Evolutionary conservation across 2,113 vertebrate species (phyloP), one percentile per base, ranked within the genome.

Genomic region (Siphamia tubifer): DNA sequence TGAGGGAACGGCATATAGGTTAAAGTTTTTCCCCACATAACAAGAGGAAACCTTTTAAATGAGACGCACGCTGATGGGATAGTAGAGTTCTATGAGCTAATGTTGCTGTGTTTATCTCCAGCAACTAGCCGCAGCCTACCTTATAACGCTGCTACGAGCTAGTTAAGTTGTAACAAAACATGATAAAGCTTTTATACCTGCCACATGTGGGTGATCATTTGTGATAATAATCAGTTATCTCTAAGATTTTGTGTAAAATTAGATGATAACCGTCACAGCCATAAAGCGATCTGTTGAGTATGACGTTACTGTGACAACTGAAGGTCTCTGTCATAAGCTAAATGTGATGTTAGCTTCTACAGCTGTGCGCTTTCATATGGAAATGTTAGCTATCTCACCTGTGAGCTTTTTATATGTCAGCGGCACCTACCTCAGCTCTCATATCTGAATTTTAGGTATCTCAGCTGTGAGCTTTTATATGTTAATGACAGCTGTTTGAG

Each of bases 41-140:
- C 5, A 23, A 34, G 20, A 23, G 31, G 49, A 68, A 58, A 31
- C 53, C 15, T 47, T 61, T 53, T 12, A 42, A 56, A 10, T 3
- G n/a, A 43, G 23, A 78, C 62, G 44, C 55, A 76, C 47, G 49
- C 31, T 66, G 17, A 8, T 42, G 27, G 27, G 52, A 31, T 39
- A 62, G 24, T 27, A 49, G 56, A 72, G 81, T 53, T 34, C 47
- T 47, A 76, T 57, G 36, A 74, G 81, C 70, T 71, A 68, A 61
- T 63, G 40, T 47, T 20, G 8, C 44, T 57, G 25, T 75, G 45
- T 71, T 76, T 66, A 74, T 74, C 16, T 43, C 79, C 79, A 87
- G 74, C 68, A 76, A 70, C 65, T 87, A 86, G 77, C 34, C 67
- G 9, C 36, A 65, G 57, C 76, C 84, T 23, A 23, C 11, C 8